Conservation (phyloP, 2,113 vertebrate species). For the Rhinichthys klamathensis region DNA sequence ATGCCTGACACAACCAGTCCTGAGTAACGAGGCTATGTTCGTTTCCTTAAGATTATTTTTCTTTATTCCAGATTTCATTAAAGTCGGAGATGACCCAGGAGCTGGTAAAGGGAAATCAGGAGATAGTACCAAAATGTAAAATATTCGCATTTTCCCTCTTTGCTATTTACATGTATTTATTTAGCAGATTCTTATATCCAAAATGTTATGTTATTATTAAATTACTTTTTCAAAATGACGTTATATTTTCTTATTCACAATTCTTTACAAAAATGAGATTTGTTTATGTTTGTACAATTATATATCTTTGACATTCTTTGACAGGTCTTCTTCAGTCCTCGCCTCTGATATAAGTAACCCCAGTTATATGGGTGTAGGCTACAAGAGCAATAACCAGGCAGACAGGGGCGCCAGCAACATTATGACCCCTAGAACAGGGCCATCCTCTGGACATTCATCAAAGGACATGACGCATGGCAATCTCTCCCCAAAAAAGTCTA, state of each 20-base stretch:
- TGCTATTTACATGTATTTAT: not conserved
- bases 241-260: not conserved
- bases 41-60: not conserved
- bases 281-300: not conserved
- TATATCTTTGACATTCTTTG: not conserved
- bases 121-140: conserved; percentile 68
- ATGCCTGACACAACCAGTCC: not conserved
- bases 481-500: conserved; percentile 74
- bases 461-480: conserved; percentile 76
- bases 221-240: not conserved
- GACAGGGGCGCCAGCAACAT: conserved; percentile 86
- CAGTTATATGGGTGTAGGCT: conserved; percentile 81
- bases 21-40: not conserved
- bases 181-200: too few relatives aligned
- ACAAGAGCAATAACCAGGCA: conserved; percentile 73
- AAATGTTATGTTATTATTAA: too few relatives aligned
- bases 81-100: conserved; percentile 87
- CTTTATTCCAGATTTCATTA: conserved; percentile 88
- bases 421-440: conserved; percentile 72
- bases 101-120: conserved; percentile 78
- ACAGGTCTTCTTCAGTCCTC: conserved; percentile 62
- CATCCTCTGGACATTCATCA: conserved; percentile 59
- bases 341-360: conserved; percentile 84
- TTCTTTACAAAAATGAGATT: not conserved
- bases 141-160: not conserved